These are phyloP conservation scores for Stichodactyla mertensii DNA, from an alignment of 64 coral and sea anemone genomes.

Conservation along the genomic window DNA sequence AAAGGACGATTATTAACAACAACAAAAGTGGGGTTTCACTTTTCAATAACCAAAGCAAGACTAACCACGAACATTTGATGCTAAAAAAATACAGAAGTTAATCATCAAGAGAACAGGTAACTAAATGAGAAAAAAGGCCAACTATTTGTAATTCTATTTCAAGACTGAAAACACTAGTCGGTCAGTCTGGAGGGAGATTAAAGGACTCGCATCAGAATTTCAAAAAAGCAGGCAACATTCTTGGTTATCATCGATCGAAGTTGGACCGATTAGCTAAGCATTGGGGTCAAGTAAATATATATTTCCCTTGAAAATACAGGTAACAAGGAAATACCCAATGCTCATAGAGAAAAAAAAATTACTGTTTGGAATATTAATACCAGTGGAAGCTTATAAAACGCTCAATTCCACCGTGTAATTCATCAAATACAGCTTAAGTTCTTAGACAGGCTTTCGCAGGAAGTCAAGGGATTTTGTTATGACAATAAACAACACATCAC, in stretches of 20 bases:
- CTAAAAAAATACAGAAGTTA: neutral
- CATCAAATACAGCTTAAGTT: neutral
- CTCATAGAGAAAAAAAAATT: neutral
- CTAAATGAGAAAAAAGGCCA: neutral
- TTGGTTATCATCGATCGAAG: neutral
- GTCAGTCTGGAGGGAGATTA: neutral
- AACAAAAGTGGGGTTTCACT: no score
- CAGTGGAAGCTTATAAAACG: neutral
- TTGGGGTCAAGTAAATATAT: neutral
- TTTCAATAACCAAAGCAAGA: neutral
- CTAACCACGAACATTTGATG: neutral
- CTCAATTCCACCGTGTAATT: neutral
- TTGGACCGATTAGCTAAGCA: neutral
- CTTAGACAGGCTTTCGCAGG: neutral
- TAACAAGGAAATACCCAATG: neutral
- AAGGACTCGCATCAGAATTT: neutral
- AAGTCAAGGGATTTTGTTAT: neutral
- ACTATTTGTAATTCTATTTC: neutral
- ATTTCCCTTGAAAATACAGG: no score
- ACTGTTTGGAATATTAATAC: no score
- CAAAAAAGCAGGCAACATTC: neutral
- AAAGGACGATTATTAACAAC: no score
- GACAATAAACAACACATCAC: neutral
- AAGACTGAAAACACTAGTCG: neutral
- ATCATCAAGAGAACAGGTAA: neutral